Evolutionary conservation across 1,140 invertebrate species (phyloP).

Genomic region (Meloidogyne hapla): DNA sequence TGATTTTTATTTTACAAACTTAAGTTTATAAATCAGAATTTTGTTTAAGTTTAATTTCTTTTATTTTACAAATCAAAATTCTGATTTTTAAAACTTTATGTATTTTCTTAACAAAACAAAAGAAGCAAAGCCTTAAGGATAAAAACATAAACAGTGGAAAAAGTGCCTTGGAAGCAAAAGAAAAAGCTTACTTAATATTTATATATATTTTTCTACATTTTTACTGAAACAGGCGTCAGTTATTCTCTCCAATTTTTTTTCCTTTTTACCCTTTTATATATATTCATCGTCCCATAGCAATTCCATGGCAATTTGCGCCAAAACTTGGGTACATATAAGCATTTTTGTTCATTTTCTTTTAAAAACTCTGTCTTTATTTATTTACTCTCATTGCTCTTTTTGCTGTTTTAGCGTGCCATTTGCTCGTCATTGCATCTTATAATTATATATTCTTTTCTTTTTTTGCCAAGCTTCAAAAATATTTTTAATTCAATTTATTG

Average conservation of each 20-base stretch:
- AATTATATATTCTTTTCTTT: constrained; percentile 9
- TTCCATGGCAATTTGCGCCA: constrained; percentile 34
- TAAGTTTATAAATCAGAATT: too few relatives aligned
- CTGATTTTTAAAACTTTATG: background rate
- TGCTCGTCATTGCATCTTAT: background rate
- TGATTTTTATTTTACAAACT: too few relatives aligned
- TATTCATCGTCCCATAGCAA: constrained; percentile 9
- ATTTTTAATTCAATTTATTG: constrained; percentile 1
- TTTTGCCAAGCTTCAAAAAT: constrained; percentile 8
- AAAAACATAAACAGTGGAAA: background rate
- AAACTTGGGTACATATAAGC: background rate
- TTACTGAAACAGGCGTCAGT: background rate
- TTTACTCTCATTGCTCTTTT: background rate
- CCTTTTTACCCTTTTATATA: background rate
- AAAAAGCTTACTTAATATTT: background rate
- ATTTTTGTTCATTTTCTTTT: constrained; percentile 6
- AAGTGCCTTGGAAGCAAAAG: background rate
- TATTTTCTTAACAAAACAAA: background rate
- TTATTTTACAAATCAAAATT: background rate
- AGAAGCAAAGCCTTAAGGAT: background rate
- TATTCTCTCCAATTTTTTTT: constrained; percentile 1
- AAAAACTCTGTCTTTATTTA: constrained; percentile 8
- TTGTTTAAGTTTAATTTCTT: background rate
- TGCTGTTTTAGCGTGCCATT: constrained; percentile 5
- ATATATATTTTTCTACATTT: background rate